Evolutionary conservation across 2,888 invertebrate species (phyloP).

Genomic region (Diabrotica balteata): DNA sequence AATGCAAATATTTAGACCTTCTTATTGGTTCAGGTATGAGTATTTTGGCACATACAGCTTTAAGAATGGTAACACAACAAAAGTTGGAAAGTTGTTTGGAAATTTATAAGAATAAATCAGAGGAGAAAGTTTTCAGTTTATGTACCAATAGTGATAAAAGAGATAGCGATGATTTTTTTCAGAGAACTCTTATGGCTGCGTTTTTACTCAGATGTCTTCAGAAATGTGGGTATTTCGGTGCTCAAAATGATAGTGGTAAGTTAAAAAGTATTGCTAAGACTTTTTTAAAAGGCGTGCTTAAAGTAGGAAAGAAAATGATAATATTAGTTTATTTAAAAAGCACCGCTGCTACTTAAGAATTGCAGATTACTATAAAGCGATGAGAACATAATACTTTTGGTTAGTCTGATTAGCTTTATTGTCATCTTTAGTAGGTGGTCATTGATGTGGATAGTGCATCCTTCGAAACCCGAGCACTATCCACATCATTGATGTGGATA

Average conservation of each 20-base stretch:
- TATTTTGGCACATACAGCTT: conserved; percentile 75
- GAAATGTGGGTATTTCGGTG: conserved; percentile 70
- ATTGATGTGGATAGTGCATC: no score
- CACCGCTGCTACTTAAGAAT: no score
- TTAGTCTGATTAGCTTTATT: no score
- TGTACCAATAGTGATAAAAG: conserved; percentile 72
- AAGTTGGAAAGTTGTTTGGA: conserved; percentile 62
- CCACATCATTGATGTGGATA: no score
- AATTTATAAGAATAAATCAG: conserved; percentile 61
- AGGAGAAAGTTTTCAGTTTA: conserved; percentile 67
- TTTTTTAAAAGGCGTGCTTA: no score
- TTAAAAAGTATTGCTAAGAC: no score
- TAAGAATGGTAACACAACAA: conserved; percentile 79
- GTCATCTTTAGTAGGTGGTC: no score
- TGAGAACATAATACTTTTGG: no score
- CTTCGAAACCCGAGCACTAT: no score
- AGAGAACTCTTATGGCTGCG: conserved; percentile 78
- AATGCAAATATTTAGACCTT: conserved; percentile 77
- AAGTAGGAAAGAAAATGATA: no score
- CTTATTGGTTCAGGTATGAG: conserved; percentile 83
- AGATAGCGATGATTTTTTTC: conserved; percentile 73
- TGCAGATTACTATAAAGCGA: no score
- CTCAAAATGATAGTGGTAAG: conserved; percentile 36
- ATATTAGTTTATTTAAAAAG: no score
- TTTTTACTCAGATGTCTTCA: conserved; percentile 77